Conservation (phyloP, 2,113 vertebrate genomes). For the Corvus cornix region DNA sequence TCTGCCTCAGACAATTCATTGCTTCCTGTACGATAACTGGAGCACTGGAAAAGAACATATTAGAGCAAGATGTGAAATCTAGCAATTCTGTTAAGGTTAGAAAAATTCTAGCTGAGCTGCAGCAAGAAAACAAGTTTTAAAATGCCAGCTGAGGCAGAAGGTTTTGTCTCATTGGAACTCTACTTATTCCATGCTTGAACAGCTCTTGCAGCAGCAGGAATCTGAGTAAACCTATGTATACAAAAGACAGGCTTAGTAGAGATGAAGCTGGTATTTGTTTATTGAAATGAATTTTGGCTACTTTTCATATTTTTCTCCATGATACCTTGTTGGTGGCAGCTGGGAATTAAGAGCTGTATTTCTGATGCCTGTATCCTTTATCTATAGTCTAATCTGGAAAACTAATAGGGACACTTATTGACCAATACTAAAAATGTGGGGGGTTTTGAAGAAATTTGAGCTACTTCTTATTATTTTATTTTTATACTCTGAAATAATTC, state of each 20-base stretch:
- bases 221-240: constrained; percentile 48
- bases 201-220: constrained; percentile 66
- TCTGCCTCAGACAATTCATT: background rate
- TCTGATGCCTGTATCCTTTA: constrained; percentile 26
- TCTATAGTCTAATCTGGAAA: constrained; percentile 40
- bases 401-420: constrained; percentile 8
- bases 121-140: constrained; percentile 74
- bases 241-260: constrained; percentile 65
- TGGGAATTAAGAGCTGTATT: constrained; percentile 51
- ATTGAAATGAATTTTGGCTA: constrained; percentile 67
- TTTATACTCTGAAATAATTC: constrained; percentile 41
- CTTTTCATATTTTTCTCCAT: constrained; percentile 59
- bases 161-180: constrained; percentile 72
- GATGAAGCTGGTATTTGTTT: constrained; percentile 72
- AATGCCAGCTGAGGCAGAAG: constrained; percentile 76
- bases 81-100: constrained; percentile 57
- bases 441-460: background rate
- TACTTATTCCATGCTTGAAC: constrained; percentile 70
- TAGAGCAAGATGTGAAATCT: constrained; percentile 43
- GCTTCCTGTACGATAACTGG: background rate
- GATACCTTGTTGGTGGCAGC: constrained; percentile 51
- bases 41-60: background rate
- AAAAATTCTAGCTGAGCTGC: constrained; percentile 70
- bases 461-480: constrained; percentile 40
- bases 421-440: background rate